These are phyloP conservation scores for Amiota mariae DNA, from an alignment of 2,888 invertebrate species.

Conservation along the genomic window DNA sequence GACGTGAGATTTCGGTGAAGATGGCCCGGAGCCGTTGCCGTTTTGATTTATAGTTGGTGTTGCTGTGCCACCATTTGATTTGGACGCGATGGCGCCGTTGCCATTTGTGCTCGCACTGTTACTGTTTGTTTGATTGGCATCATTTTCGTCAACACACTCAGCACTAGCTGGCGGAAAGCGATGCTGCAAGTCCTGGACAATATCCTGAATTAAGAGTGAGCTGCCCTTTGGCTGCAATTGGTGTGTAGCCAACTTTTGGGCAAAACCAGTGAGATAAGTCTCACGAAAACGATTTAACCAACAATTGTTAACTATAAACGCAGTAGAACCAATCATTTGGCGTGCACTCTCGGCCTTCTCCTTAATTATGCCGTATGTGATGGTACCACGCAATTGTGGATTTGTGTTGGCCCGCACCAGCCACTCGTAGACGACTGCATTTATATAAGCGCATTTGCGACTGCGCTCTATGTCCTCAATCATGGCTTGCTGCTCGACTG, in stretches of 20 bases:
- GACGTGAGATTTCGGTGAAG: conserved; percentile 51
- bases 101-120: conserved; percentile 50
- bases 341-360: conserved; percentile 68
- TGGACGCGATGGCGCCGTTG: conserved; percentile 50
- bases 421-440: conserved; percentile 71
- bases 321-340: conserved; percentile 64
- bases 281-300: conserved; percentile 71
- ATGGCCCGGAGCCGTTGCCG: conserved; percentile 40
- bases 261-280: conserved; percentile 67
- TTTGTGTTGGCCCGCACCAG: conserved; percentile 68
- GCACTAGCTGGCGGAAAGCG: conserved; percentile 68
- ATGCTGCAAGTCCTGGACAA: conserved; percentile 67
- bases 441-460: conserved; percentile 69
- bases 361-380: conserved; percentile 70
- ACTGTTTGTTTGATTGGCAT: conserved; percentile 36
- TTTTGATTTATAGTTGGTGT: conserved; percentile 37
- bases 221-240: conserved; percentile 67
- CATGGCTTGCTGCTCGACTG: conserved; percentile 67
- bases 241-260: conserved; percentile 66
- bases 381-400: conserved; percentile 68
- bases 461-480: conserved; percentile 69
- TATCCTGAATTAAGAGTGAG: conserved; percentile 68
- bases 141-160: conserved; percentile 52
- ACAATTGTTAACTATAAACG: conserved; percentile 68
- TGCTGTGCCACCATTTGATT: conserved; percentile 38